Percentiles rank a stretch among this genome's conserved stretches.
Conservation (phyloP, 2,888 invertebrate genomes). For the Rotaria magnacalcarata region DNA sequence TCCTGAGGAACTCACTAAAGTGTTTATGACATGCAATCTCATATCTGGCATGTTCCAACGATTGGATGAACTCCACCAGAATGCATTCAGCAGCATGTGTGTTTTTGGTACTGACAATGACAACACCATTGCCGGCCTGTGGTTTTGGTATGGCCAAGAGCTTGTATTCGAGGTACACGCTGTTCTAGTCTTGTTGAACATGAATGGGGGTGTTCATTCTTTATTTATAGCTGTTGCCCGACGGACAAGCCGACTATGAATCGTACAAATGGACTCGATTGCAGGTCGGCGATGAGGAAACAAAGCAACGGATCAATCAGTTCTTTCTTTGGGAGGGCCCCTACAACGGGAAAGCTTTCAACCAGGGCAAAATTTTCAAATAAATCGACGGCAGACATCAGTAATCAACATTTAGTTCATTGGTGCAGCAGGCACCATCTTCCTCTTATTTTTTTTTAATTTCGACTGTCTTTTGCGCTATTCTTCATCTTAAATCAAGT, state of each 20-base stretch:
- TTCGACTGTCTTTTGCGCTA: too few relatives aligned
- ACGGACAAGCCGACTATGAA: slow-evolving; percentile 95
- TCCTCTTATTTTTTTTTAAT: too few relatives aligned
- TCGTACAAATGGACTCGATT: slow-evolving; percentile 90
- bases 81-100: slow-evolving; percentile 85
- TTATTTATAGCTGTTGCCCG: slow-evolving; percentile 69
- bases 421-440: too few relatives aligned
- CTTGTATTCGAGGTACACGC: slow-evolving; percentile 73
- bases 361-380: slow-evolving; percentile 78
- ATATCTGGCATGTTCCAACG: slow-evolving; percentile 95
- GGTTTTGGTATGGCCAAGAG: slow-evolving; percentile 94
- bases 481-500: too few relatives aligned
- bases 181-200: slow-evolving; percentile 43
- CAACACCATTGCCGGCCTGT: slow-evolving; percentile 87
- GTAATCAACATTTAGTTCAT: too few relatives aligned
- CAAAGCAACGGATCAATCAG: slow-evolving; percentile 78
- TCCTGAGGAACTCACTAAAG: slow-evolving; percentile 79
- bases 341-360: slow-evolving; percentile 81
- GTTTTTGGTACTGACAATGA: slow-evolving; percentile 86
- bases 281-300: slow-evolving; percentile 73
- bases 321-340: slow-evolving; percentile 89
- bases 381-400: too few relatives aligned
- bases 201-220: slow-evolving; percentile 42
- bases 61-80: slow-evolving; percentile 92
- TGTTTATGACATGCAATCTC: slow-evolving; percentile 97